Evolutionary conservation across 1,140 invertebrate genomes (phyloP), one percentile per base, ranked within the genome.

Genomic region (Eciton burchellii): DNA sequence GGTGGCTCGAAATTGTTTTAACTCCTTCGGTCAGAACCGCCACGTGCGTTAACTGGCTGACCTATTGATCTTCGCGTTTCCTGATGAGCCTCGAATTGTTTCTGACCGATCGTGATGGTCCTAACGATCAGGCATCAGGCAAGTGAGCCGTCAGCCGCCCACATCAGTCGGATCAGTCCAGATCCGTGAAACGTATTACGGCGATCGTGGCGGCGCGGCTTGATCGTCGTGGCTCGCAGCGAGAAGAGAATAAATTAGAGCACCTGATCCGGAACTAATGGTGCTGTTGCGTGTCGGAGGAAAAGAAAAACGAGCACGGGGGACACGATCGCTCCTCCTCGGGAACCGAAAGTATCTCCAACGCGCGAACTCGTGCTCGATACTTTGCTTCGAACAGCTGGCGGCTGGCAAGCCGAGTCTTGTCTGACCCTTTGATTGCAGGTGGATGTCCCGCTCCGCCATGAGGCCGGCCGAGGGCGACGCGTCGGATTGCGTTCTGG

Each of bases 391-490:
- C 14, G 26, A 71, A 54, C 59, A 60, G 43, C 56, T 14, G 41
- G n/a, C 59, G 43, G 43, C 56, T 14, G 41, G n/a, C 24, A 54
- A 62, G 41, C 45, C 41, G 21, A 60, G 4, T 19, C 14, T 29
- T 74, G 47, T 74, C 19, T 74, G 41, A 1, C 5, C 52, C 3
- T 57, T 24, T 86, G 65, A 6, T 66, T 6, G 0, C 93, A 97
- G 96, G 96, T 97, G 96, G 96, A 95, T 97, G 94, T 95, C 96
- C 84, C 95, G 96, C 91, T 96, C 96, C 89, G 96, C 95, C 84
- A 97, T 97, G 95, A 95, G 96, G 92, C 96, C 96, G 86, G 96
- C 96, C 89, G 96, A 97, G 93, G 96, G 96, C 92, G 96, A 97
- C 93, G 94, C 96, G 90, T 96, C 96, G 91, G 97, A 97, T 93